Base-by-base conservation (phyloP, 2,113 vertebrate species). In the Bujurquina vittata region DNA sequence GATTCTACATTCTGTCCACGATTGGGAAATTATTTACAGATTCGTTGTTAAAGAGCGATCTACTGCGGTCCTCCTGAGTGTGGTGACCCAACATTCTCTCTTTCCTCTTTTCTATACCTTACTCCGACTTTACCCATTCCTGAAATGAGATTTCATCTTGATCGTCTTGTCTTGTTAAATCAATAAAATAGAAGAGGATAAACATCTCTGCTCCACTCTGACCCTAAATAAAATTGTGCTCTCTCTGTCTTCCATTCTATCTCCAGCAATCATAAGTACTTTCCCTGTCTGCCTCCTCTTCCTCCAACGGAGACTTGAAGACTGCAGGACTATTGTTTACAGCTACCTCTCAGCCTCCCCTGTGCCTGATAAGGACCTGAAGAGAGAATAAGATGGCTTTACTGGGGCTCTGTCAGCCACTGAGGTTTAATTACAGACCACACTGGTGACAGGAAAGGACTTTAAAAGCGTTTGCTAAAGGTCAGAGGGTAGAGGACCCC, bases 401-500 rank as follows among this genome's bases (percentile, higher is more conserved):
- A 93, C 89, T 85, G 85, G 88, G 88, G 89, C 85, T 88, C 87
- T 74, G 77, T 84, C 88, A 79, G 91, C 90, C 85, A 43, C 89
- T 67, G 91, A 93, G 94, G 90, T 94, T 94, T 95, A 95, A 96
- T 96, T 94, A 95, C 90, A 86, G 75, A 80, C 73, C 73, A 54
- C 73, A 80, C 89, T 84, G 69, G 87, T 74, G 81, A 84, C 86
- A 84, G 80, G 59, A 72, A 80, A 79, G 79, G 82, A 79, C 79
- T 90, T 79, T 67, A 52, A 75, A 79, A 85, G 78, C 31, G 23
- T 88, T 87, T 90, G 82, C 80, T 87, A 90, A 94, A 94, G 91
- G 93, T 93, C 92, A 93, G 77, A 78, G 85, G 83, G 72, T 83
- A 85, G 65, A 40, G 78, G 89, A 87, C 78, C 76, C 77, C 73